Conservation (phyloP, 2,888 invertebrate species). For the Onchidella celtica region DNA sequence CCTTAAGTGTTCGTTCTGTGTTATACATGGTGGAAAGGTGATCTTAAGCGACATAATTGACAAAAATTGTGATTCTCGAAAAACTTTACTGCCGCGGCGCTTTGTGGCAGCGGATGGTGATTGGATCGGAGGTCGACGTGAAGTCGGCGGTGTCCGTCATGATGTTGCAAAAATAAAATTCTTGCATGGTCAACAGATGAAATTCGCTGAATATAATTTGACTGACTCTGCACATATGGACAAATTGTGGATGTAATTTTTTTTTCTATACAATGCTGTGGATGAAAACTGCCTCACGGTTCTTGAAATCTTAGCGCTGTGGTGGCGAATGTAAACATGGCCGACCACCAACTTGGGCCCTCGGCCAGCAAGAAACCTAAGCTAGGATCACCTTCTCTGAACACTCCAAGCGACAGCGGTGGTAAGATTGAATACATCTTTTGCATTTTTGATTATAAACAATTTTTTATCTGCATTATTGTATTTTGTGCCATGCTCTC, state of each 20-base stretch:
- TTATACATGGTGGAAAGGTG: slow-evolving; percentile 46
- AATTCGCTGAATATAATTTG: slow-evolving; percentile 28
- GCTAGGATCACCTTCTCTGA: slow-evolving; percentile 82
- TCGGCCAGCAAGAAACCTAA: slow-evolving; percentile 98
- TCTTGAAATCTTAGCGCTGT: slow-evolving; percentile 50
- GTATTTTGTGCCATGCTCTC: no score
- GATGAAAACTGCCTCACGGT: slow-evolving; percentile 31
- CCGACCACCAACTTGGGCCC: slow-evolving; percentile 96
- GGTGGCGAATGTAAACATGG: slow-evolving; percentile 85
- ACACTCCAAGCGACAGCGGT: slow-evolving; percentile 69
- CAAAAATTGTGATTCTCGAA: slow-evolving; percentile 51
- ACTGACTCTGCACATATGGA: slow-evolving; percentile 25
- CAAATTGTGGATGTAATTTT: slow-evolving; percentile 10
- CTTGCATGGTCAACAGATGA: slow-evolving; percentile 7
- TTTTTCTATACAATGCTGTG: slow-evolving; percentile 33
- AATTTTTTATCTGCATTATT: no score
- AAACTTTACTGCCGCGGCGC: slow-evolving; percentile 39
- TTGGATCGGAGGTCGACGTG: slow-evolving; percentile 48
- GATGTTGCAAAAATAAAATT: slow-evolving; percentile 49
- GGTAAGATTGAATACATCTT: no score
- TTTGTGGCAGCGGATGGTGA: slow-evolving; percentile 46
- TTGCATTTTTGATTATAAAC: no score
- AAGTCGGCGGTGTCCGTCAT: slow-evolving; percentile 48
- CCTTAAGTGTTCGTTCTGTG: slow-evolving; percentile 35
- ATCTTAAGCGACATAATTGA: slow-evolving; percentile 54